Conservation (phyloP, 2,113 vertebrate genomes). For the Ceyx margarethae region DNA sequence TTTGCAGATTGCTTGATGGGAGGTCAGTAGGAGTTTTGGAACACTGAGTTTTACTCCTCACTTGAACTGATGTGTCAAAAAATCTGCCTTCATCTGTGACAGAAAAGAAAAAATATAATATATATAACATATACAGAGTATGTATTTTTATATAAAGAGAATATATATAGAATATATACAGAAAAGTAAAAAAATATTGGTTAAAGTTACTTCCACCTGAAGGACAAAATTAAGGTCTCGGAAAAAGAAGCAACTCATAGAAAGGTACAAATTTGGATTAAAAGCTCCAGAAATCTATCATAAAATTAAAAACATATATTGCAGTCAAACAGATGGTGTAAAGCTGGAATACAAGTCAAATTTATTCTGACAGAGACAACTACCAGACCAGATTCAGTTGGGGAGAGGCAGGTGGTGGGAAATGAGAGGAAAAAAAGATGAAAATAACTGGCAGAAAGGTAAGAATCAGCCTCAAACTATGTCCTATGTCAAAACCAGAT, state of each 20-base stretch:
- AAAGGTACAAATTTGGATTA: slow-evolving; percentile 13
- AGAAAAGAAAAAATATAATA: background rate
- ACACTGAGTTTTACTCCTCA: background rate
- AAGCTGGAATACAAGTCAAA: background rate
- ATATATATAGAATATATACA: background rate
- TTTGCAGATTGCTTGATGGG: background rate
- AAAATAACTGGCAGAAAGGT: background rate
- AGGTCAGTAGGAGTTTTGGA: background rate
- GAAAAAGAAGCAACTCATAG: background rate
- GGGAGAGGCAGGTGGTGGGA: too few species aligned
- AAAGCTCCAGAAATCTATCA: slow-evolving; percentile 36
- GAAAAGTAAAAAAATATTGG: background rate
- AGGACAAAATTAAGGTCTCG: background rate
- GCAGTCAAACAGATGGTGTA: slow-evolving; percentile 35
- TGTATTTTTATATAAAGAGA: too few species aligned
- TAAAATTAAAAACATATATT: background rate
- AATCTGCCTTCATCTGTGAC: background rate
- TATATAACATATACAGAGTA: too few species aligned
- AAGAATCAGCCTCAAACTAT: background rate
- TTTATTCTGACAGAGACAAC: slow-evolving; percentile 42
- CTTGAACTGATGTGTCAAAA: background rate
- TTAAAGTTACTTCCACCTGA: background rate
- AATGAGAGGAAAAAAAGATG: background rate
- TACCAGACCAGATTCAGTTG: slow-evolving; percentile 12
- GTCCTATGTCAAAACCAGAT: background rate